A percentile compares a stretch with the other conserved stretches of the same genome.
phyloP scores from a whole-genome alignment of 2,888 invertebrate genomes.

The Halocaridina rubra region DNA sequence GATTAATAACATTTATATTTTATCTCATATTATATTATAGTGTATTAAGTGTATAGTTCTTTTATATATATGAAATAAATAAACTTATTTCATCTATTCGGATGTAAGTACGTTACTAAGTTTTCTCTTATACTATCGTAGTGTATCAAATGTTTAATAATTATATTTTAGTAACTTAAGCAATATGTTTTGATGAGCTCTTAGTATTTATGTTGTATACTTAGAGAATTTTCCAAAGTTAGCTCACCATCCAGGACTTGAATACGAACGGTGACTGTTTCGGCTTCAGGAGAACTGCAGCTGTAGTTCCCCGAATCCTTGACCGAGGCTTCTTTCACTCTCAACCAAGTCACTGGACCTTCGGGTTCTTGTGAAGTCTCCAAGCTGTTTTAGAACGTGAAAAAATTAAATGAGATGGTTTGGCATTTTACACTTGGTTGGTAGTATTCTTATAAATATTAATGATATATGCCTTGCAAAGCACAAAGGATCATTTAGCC shows the following conservation, averaged over 20 bases:
- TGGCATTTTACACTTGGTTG: too few species aligned
- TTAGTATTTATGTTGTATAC: background rate
- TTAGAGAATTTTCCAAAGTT: background rate
- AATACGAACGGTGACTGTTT: conserved; percentile 37
- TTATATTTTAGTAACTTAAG: background rate
- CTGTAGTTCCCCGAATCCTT: conserved; percentile 57
- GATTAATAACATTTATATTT: too few species aligned
- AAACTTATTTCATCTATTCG: too few species aligned
- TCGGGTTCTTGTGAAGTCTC: conserved; percentile 5
- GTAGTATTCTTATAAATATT: too few species aligned
- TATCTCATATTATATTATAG: too few species aligned
- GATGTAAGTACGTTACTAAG: background rate
- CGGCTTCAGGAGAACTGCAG: conserved; percentile 46
- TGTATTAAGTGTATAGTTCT: too few species aligned
- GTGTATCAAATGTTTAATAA: background rate
- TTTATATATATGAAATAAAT: too few species aligned
- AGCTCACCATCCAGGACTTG: conserved; percentile 55
- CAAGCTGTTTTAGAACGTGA: background rate
- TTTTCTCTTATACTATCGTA: background rate
- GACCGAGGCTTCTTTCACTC: conserved; percentile 30
- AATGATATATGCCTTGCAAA: too few species aligned
- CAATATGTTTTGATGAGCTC: background rate
- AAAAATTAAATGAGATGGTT: background rate
- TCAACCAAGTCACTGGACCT: conserved; percentile 39
- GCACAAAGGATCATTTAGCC: too few species aligned